phyloP scores from a whole-genome alignment of 2,113 vertebrate genomes.

The Dasyurus viverrinus region DNA sequence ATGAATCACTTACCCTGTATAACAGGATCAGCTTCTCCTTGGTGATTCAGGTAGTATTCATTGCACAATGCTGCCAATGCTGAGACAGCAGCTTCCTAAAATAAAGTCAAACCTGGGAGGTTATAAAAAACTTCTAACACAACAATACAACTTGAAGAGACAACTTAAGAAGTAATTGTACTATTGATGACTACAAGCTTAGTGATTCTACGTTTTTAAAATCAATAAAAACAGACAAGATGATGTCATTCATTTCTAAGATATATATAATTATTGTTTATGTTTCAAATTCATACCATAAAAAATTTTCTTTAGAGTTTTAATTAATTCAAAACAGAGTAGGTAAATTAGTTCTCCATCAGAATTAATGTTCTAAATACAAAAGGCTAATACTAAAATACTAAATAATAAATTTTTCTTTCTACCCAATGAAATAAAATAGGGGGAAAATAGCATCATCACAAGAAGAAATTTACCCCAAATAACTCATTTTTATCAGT shows the following conservation, averaged over 20 bases:
- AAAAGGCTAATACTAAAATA: not conserved
- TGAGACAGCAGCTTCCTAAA: constrained; percentile 87
- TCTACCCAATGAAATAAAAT: not conserved
- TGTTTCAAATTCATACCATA: not conserved
- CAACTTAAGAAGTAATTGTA: not conserved
- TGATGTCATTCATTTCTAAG: not conserved
- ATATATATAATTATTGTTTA: not conserved
- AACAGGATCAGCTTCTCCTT: constrained; percentile 82
- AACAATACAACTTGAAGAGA: not conserved
- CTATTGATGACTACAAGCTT: not conserved
- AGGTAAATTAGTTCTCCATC: not conserved
- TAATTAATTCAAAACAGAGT: not conserved
- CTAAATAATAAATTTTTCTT: not conserved
- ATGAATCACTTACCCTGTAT: constrained; percentile 87
- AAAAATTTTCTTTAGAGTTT: not conserved
- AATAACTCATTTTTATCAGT: not conserved
- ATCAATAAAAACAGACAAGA: not conserved
- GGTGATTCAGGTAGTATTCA: constrained; percentile 86
- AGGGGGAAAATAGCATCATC: not conserved
- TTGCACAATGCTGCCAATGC: constrained; percentile 90
- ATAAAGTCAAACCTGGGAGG: constrained; percentile 37
- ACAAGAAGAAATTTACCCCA: not conserved
- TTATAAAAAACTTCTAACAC: not conserved
- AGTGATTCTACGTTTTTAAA: not conserved
- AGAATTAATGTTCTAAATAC: not conserved